Base-by-base conservation (phyloP, 2,797 vertebrate genomes). In the Etheostoma nigrum region DNA sequence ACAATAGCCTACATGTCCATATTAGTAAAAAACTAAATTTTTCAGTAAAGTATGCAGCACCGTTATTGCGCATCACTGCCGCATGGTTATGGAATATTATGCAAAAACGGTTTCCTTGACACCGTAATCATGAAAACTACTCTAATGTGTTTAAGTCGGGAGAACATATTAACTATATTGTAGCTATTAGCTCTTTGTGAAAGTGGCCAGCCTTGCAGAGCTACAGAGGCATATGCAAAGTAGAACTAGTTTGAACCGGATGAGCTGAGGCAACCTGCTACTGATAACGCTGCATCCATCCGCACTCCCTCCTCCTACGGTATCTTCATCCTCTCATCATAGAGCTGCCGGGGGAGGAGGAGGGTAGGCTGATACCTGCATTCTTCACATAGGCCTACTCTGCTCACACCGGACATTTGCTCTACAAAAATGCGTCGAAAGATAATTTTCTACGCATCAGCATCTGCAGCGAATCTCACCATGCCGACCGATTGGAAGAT, bases 191-290 rank as follows among this genome's bases (percentile, higher is more conserved):
- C 23, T 74, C 44, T 75, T 67, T 58, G 76, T 66, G 19, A 18
- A 60, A 12, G 70, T 27, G 63, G 40, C 27, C 1, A 63, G 8
- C 18, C 72, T 23, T n/a, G 21, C 59, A 25, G 48, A 63, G 64
- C 60, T 63, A 44, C 72, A 62, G 73, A 63, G 62, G 62, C 82
- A 76, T 81, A 67, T 79, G 44, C 54, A 65, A 72, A 73, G 86
- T 85, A 84, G 80, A 94, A 94, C 95, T 93, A 94, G 94, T 94
- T 94, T 88, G 88, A 92, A 95, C 94, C 91, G 93, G 94, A 93
- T 95, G 84, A 61, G 62, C 78, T 11, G 64, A 78, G 80, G 69
- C 81, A 86, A 85, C 84, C 79, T 85, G 74, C 90, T 87, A 89
- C 89, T 87, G 90, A 92, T 91, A 83, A 90, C 77, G 74, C 85